These are phyloP conservation scores for Epicauta chinensis DNA, from an alignment of 1,140 invertebrate species.

Conservation along the genomic window DNA sequence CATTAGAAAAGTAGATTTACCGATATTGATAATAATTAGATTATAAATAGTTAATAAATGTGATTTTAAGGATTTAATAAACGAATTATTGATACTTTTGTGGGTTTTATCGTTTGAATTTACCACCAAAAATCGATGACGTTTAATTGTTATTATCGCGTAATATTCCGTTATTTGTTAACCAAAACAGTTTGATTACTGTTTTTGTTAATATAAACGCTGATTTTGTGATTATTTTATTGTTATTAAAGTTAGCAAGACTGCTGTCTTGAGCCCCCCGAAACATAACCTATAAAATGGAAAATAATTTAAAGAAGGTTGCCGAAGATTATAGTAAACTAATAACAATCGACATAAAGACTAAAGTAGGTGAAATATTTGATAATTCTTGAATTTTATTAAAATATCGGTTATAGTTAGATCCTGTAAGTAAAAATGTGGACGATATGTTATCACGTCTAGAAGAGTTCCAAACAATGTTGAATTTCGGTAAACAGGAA, in stretches of 20 bases:
- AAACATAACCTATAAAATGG: background rate
- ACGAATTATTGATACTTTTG: background rate
- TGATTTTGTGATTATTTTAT: too few species aligned
- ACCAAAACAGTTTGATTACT: too few species aligned
- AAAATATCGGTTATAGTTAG: slow-evolving; percentile 26
- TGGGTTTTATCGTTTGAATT: too few species aligned
- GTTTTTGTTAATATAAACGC: too few species aligned
- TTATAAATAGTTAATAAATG: background rate
- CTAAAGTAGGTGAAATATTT: background rate
- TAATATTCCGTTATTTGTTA: too few species aligned
- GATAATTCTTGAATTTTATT: too few species aligned
- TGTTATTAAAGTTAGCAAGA: too few species aligned
- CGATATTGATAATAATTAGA: background rate
- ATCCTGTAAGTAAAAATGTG: slow-evolving; percentile 35
- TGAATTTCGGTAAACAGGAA: slow-evolving; percentile 34
- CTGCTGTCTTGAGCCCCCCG: background rate
- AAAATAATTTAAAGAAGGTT: background rate
- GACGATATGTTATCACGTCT: slow-evolving; percentile 40
- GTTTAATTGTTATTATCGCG: too few species aligned
- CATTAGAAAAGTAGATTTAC: slow-evolving; percentile 73
- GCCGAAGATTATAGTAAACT: background rate
- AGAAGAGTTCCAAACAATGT: slow-evolving; percentile 43
- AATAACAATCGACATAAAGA: background rate
- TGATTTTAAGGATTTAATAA: background rate
- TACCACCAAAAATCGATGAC: too few species aligned